Percentiles rank a stretch among this genome's conserved stretches.
phyloP scores from a whole-genome alignment of 2,888 invertebrate genomes.

The Tenthredo livida region DNA sequence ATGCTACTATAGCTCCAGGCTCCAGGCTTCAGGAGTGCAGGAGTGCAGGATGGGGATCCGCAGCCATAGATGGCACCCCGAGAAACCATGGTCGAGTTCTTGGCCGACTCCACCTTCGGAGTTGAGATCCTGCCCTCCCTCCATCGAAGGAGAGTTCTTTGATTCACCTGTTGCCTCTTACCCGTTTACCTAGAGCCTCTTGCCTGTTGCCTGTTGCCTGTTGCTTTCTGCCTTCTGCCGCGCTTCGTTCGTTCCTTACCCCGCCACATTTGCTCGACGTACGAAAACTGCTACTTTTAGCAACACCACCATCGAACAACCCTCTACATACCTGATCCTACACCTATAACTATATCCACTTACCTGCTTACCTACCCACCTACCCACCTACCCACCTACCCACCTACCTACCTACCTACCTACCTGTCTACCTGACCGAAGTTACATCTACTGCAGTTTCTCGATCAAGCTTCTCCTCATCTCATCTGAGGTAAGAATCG shows the following conservation, averaged over 20 bases:
- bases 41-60: constrained; percentile 36
- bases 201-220: constrained; percentile 29
- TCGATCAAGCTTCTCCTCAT: constrained; percentile 7
- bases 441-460: constrained; percentile 40
- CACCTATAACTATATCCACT: neutral
- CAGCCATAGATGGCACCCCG: constrained; percentile 38
- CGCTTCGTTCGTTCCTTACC: constrained; percentile 29
- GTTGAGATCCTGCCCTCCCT: neutral
- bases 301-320: constrained; percentile 9
- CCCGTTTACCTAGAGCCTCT: neutral
- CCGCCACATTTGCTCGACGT: constrained; percentile 8
- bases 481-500: constrained; percentile 25
- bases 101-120: constrained; percentile 20
- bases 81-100: constrained; percentile 35
- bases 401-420: constrained; percentile 31
- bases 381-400: constrained; percentile 23
- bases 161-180: constrained; percentile 47
- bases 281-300: constrained; percentile 12
- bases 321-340: constrained; percentile 10
- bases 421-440: constrained; percentile 34
- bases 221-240: constrained; percentile 3
- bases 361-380: constrained; percentile 5
- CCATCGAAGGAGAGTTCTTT: constrained; percentile 25
- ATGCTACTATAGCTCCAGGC: constrained; percentile 25
- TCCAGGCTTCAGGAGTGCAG: neutral